Evolutionary conservation across 1,140 invertebrate species (phyloP), one percentile per base, ranked within the genome.

Genomic region (Mamestra configurata): DNA sequence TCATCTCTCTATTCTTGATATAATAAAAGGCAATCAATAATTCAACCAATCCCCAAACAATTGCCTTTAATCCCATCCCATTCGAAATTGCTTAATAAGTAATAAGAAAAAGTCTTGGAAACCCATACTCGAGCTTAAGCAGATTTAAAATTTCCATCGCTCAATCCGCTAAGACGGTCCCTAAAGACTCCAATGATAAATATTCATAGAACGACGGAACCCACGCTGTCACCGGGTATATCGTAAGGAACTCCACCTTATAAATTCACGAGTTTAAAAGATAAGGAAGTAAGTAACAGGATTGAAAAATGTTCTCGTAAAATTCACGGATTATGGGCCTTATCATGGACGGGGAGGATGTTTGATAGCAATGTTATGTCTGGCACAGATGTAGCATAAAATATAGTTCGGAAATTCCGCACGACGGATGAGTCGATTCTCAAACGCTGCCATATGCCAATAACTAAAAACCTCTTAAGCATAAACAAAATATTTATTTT

Each of bases 81-180:
- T 71, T 35, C 55, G 10, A 59, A 59, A 73, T 73, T 73, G 35
- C 53, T 75, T 75, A 75, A 59, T 75, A 75, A 75, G 71, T 73
- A 73, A 55, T 73, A 55, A 72, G n/a, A 55, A 57, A 59, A 55
- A 43, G 20, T 75, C 35, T 59, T 24, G 4, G 8, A 55, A 72
- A 72, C 49, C 68, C 53, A 75, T 59, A 27, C 55, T 75, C 20
- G 3, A 61, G 55, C 40, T 46, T 73, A 57, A 51, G 11, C 70
- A 49, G 57, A 46, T 51, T 76, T 76, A 73, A 73, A 73, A 76
- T 64, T 76, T 76, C 43, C 73, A 46, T 53, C 49, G 13, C 73
- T 57, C 53, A 40, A 43, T 73, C 35, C 51, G 15, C 27, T 35
- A 57, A 27, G 57, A 15, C 13, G 20, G 27, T 46, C 55, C 55